Percentiles rank a stretch among this genome's conserved stretches.
Conservation (phyloP, 2,113 vertebrate genomes). For the Seriola rivoliana region DNA sequence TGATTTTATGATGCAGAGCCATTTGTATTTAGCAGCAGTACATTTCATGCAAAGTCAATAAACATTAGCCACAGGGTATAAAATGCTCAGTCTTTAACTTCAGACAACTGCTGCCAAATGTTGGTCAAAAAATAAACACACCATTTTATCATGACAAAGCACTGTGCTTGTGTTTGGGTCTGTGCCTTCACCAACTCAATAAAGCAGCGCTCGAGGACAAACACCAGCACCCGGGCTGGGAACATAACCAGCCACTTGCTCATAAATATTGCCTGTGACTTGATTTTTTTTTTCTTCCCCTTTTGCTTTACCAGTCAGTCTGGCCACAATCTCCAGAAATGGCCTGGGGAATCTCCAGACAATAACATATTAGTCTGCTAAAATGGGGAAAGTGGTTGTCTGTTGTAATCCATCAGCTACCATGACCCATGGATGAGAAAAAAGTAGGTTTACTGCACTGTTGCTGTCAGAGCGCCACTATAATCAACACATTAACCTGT, state of each 20-base stretch:
- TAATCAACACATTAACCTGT: conserved; percentile 29
- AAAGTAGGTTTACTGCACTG: conserved; percentile 4
- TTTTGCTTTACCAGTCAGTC: not conserved
- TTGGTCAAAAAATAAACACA: not conserved
- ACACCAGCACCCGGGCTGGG: conserved; percentile 19
- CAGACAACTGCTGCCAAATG: not conserved
- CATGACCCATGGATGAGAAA: not conserved
- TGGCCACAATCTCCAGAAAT: conserved; percentile 13
- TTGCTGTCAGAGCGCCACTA: not conserved
- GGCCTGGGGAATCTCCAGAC: conserved; percentile 23
- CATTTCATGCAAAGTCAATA: conserved; percentile 6
- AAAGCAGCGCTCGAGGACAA: conserved; percentile 24
- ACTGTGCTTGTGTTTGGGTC: not conserved
- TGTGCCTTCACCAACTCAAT: conserved; percentile 6
- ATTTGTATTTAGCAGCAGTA: not conserved
- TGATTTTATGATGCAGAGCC: not conserved
- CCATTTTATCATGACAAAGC: conserved; percentile 9
- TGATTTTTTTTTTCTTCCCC: too few relatives aligned
- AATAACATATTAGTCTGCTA: conserved; percentile 4
- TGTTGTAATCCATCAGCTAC: conserved; percentile 34
- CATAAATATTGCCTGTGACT: conserved; percentile 25
- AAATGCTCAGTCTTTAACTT: not conserved
- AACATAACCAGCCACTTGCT: conserved; percentile 21
- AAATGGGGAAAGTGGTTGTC: conserved; percentile 9
- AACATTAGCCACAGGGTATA: not conserved